phyloP scores from a whole-genome alignment of 2,888 invertebrate species.

The Drosophila aldrichi region DNA sequence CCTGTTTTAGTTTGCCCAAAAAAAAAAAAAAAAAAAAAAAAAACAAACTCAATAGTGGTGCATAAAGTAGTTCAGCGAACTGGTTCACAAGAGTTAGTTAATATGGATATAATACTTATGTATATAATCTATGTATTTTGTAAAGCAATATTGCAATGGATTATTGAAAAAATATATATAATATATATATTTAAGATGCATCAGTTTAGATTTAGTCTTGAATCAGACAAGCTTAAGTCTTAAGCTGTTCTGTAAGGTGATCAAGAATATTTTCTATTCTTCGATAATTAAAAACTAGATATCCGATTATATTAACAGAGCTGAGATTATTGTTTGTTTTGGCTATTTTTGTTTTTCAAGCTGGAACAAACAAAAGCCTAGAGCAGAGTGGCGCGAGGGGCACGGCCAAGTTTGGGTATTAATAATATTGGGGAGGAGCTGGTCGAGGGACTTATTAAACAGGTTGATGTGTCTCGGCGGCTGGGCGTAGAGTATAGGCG shows the following conservation, averaged over 20 bases:
- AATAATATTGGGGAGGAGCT: neutral
- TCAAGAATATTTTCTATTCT: neutral
- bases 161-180: too few species aligned
- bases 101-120: too few species aligned
- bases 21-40: neutral
- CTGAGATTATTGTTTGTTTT: slow-evolving; percentile 9
- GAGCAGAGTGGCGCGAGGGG: slow-evolving; percentile 11
- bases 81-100: neutral
- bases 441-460: neutral
- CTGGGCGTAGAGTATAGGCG: slow-evolving; percentile 7
- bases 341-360: neutral
- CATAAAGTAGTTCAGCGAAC: neutral
- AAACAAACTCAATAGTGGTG: neutral
- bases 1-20: neutral
- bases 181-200: neutral
- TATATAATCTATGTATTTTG: too few species aligned
- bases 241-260: slow-evolving; percentile 1
- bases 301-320: slow-evolving; percentile 3
- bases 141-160: too few species aligned
- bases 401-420: slow-evolving; percentile 3
- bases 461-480: slow-evolving; percentile 15
- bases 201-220: neutral
- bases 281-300: slow-evolving; percentile 19
- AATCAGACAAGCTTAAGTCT: neutral
- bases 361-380: neutral